Percentiles rank a stretch among this genome's conserved stretches.
Evolutionary conservation across 2,797 vertebrate species (phyloP).

Genomic region (Chaenodraco wilsoni): DNA sequence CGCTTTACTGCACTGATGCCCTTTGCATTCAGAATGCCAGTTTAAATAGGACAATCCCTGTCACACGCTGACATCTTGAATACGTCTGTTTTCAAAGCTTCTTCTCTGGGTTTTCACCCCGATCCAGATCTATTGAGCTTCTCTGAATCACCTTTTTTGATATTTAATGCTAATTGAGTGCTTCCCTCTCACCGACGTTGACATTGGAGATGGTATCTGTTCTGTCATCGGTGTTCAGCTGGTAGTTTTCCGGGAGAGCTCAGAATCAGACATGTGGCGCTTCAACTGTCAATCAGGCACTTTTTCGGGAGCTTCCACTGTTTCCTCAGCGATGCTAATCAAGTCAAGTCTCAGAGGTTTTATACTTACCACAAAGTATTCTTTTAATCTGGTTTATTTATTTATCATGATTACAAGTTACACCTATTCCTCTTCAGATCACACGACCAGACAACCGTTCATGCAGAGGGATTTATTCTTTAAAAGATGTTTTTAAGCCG

Average conservation of each 20-base stretch:
- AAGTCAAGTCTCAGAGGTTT: neutral
- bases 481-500: conserved; percentile 45
- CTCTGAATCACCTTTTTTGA: conserved; percentile 12
- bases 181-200: neutral
- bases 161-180: conserved; percentile 20
- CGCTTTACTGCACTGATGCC: conserved; percentile 9
- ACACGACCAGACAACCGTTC: conserved; percentile 1
- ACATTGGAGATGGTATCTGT: conserved; percentile 11
- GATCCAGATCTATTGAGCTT: conserved; percentile 16
- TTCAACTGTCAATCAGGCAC: neutral
- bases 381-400: neutral
- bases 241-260: conserved; percentile 30
- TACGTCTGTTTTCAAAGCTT: neutral
- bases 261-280: neutral
- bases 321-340: no score
- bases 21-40: conserved; percentile 23
- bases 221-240: conserved; percentile 42
- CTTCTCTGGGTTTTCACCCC: neutral
- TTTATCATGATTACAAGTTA: neutral
- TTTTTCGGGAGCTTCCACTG: no score
- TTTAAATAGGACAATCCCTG: conserved; percentile 22
- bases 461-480: conserved; percentile 12
- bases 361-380: neutral
- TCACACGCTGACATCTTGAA: conserved; percentile 10
- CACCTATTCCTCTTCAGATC: conserved; percentile 19